Conservation (phyloP, 1,140 invertebrate genomes). For the Teleogryllus occipitalis region DNA sequence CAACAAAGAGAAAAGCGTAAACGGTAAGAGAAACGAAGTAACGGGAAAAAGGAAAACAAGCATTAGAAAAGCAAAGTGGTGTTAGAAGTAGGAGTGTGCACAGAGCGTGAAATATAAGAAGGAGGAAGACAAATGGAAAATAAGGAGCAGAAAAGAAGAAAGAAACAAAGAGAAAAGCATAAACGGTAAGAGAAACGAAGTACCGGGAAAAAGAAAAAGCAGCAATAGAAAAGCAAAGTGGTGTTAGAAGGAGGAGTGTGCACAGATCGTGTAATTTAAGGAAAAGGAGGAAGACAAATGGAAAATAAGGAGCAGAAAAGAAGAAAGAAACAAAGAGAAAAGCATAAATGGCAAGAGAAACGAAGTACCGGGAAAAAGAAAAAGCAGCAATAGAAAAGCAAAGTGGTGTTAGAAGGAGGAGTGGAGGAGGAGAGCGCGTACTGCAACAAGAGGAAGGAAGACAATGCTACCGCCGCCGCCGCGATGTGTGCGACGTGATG, state of each 20-base stretch:
- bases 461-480: too few species aligned
- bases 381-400: not conserved
- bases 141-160: not conserved
- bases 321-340: not conserved
- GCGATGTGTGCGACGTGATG: too few species aligned
- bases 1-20: not conserved
- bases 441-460: not conserved
- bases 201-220: not conserved
- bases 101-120: not conserved
- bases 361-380: not conserved
- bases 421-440: not conserved
- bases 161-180: not conserved
- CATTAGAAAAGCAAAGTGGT: not conserved
- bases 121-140: not conserved
- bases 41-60: not conserved
- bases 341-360: not conserved
- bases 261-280: not conserved
- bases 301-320: not conserved
- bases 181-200: not conserved
- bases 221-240: not conserved
- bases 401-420: not conserved
- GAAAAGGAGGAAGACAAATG: not conserved
- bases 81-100: not conserved
- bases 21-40: not conserved
- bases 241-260: not conserved